A percentile compares a stretch with the other conserved stretches of the same genome.
Conservation (phyloP, 2,113 vertebrate species). For the Laticauda colubrina region DNA sequence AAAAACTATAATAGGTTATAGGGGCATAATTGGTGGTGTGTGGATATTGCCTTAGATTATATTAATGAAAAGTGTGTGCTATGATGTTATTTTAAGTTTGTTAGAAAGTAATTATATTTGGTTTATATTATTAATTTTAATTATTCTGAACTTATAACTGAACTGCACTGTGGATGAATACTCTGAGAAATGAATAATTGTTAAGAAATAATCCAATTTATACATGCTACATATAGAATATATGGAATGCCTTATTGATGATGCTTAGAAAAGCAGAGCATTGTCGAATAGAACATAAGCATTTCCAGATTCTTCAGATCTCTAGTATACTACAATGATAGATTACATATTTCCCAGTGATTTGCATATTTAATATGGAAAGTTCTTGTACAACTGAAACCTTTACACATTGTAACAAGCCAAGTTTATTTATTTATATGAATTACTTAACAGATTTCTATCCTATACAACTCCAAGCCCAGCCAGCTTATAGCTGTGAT, state of each 20-base stretch:
- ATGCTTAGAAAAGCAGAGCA: conserved; percentile 59
- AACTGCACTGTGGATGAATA: conserved; percentile 11
- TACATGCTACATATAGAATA: background rate
- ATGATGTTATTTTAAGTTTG: background rate
- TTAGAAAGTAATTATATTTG: conserved; percentile 1
- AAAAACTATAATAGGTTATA: conserved; percentile 18
- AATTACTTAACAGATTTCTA: background rate
- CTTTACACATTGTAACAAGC: background rate
- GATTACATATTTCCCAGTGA: conserved; percentile 20
- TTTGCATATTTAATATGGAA: conserved; percentile 46
- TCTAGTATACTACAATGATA: background rate
- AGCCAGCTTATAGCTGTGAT: background rate
- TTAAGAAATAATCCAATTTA: conserved; percentile 14
- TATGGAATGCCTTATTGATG: conserved; percentile 57
- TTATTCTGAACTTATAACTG: conserved; percentile 12
- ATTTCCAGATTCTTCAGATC: conserved; percentile 53
- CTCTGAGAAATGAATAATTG: background rate
- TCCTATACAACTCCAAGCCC: background rate
- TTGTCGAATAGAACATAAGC: conserved; percentile 42
- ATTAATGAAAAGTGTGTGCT: conserved; percentile 8
- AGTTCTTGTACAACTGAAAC: background rate
- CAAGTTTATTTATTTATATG: background rate
- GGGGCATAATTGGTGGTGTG: conserved; percentile 10
- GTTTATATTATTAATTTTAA: conserved; percentile 25
- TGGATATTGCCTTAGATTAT: conserved; percentile 6